Base-by-base conservation (phyloP, 2,113 vertebrate species). In the Rostratula benghalensis region DNA sequence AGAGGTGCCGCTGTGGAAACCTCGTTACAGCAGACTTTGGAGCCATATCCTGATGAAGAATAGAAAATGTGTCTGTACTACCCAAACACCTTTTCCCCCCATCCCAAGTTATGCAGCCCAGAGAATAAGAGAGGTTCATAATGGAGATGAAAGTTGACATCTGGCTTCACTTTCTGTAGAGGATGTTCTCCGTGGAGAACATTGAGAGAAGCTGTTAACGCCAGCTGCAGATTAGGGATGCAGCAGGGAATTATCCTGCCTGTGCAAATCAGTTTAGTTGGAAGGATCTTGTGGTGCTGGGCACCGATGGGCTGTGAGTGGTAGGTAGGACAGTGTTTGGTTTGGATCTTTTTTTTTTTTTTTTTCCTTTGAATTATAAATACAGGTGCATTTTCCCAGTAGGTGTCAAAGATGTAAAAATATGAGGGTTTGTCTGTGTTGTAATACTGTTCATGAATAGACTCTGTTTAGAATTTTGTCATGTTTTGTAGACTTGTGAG, bases 191-290 rank as follows among this genome's bases (percentile, higher is more conserved):
- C 1, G 0, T 45, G 56, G 88, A 77, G 90, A 91, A 2, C 77
- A 89, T 73, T 30, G 65, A 22, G 82, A 85, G 65, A 41, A 82
- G 65, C 93, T 92, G 93, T 76, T 87, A 48, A 79, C 85, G 37
- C n/a, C 70, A 75, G 78, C 88, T 93, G 88, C 30, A 24, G 53
- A 14, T 82, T 11, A 54, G 74, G 75, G 89, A 51, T 80, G 83
- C 75, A 89, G 83, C 86, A 68, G 85, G 80, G 79, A 69, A 60
- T 88, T 60, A 56, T 50, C 64, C 60, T 64, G 39, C 51, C 46
- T 64, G 4, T 79, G 91, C 76, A 33, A 77, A 11, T 39, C 20
- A 1, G 37, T 53, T 39, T 2, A 23, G 43, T 7, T 68, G 71
- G 83, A 46, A 79, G 75, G 57, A 50, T 37, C 65, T 61, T 8